Conservation (phyloP, 64 coral and sea anemone species). For the Trachythela sp. region DNA sequence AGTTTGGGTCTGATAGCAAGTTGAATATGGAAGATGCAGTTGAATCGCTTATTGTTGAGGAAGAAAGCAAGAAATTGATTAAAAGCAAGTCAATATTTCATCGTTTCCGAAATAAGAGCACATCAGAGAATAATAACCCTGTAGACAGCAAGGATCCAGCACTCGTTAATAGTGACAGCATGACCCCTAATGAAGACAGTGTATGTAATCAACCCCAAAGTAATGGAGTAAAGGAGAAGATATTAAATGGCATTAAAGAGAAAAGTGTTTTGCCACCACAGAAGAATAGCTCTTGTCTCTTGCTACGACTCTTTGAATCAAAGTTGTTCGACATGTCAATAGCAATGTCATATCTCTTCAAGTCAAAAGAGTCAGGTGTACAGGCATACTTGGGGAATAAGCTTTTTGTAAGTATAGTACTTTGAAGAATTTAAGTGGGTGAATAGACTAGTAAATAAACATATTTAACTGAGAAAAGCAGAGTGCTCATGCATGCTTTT, state of each 20-base stretch:
- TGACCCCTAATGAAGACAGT: not conserved
- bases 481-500: too few relatives aligned
- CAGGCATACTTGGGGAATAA: conserved; percentile 95
- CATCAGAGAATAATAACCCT: conserved; percentile 5
- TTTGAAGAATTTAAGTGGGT: not conserved
- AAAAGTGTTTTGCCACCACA: not conserved
- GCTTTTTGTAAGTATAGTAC: conserved; percentile 85
- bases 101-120: not conserved
- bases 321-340: conserved; percentile 99
- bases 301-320: conserved; percentile 84
- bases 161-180: not conserved
- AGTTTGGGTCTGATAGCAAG: not conserved
- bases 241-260: not conserved
- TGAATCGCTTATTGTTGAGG: not conserved
- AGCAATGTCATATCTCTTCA: conserved; percentile 94
- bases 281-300: conserved; percentile 69
- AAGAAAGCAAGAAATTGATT: conserved; percentile 5
- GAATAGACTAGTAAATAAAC: not conserved
- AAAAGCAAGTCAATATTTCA: not conserved
- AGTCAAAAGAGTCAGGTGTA: conserved; percentile 95
- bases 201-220: not conserved
- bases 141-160: not conserved
- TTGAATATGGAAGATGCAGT: conserved; percentile 1
- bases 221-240: not conserved
- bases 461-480: too few relatives aligned